Conservation (phyloP, 2,797 vertebrate genomes). For the Artibeus jamaicensis region DNA sequence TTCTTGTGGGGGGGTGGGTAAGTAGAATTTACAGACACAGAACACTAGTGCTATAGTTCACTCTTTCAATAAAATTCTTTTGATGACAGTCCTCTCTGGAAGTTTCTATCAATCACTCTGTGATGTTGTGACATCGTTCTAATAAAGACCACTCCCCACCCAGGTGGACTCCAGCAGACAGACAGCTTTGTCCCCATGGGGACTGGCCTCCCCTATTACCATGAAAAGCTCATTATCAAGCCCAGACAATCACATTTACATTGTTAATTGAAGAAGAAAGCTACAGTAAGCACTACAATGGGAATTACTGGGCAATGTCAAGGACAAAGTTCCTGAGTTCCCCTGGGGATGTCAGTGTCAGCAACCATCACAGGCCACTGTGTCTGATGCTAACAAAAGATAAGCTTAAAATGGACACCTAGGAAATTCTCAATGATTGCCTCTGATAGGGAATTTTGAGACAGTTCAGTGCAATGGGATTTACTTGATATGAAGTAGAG, state of each 20-base stretch:
- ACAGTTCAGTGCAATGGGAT: not conserved
- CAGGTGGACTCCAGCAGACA: not conserved
- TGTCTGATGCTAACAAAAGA: constrained; percentile 10
- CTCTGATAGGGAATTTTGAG: not conserved
- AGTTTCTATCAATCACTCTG: not conserved
- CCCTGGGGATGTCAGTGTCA: not conserved
- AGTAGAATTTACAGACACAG: not conserved
- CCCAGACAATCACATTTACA: constrained; percentile 47
- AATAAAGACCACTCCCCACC: not conserved
- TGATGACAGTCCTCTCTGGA: not conserved
- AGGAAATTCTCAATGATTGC: not conserved
- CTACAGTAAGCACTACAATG: not conserved
- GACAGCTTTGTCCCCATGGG: not conserved
- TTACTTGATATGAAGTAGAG: not conserved
- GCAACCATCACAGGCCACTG: not conserved
- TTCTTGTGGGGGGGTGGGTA: not conserved
- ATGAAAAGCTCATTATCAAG: constrained; percentile 32
- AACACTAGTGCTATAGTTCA: not conserved
- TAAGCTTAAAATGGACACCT: not conserved
- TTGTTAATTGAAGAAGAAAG: constrained; percentile 58
- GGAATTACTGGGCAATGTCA: constrained; percentile 37
- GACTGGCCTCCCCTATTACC: not conserved
- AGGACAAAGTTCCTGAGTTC: not conserved
- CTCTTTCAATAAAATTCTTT: not conserved
- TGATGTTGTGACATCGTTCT: not conserved